A percentile compares a stretch with the other conserved stretches of the same genome.
phyloP scores from a whole-genome alignment of 2,113 vertebrate species.

The Morone chrysops region DNA sequence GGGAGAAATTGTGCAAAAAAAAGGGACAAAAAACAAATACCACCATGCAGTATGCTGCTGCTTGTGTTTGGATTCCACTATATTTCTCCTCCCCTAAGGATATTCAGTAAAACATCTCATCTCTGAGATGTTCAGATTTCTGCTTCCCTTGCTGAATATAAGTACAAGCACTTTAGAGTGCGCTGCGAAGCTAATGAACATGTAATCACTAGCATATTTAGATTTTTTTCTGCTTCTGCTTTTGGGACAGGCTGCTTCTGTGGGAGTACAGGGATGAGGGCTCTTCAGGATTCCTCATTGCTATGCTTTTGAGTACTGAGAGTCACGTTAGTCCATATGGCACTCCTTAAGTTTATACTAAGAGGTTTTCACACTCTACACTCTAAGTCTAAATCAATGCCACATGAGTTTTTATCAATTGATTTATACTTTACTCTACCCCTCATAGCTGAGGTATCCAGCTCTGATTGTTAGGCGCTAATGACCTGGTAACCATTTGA shows the following conservation, averaged over 20 bases:
- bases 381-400: constrained; percentile 61
- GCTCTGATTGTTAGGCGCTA: constrained; percentile 64
- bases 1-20: constrained; percentile 15
- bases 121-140: constrained; percentile 50
- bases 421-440: constrained; percentile 54
- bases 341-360: constrained; percentile 31
- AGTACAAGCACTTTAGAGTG: constrained; percentile 53
- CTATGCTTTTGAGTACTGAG: constrained; percentile 25
- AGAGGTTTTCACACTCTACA: constrained; percentile 41
- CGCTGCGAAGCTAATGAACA: constrained; percentile 58
- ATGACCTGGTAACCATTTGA: constrained; percentile 64
- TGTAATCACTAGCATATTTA: constrained; percentile 62
- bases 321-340: constrained; percentile 31
- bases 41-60: constrained; percentile 13
- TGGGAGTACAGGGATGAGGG: constrained; percentile 37
- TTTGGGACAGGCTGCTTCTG: constrained; percentile 20
- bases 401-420: constrained; percentile 59
- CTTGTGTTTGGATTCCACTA: constrained; percentile 37
- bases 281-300: constrained; percentile 47
- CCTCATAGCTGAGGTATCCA: constrained; percentile 44
- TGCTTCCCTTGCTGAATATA: constrained; percentile 40
- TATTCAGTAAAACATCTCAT: constrained; percentile 62
- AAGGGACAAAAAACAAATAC: constrained; percentile 55
- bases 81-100: constrained; percentile 39
- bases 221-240: constrained; percentile 23